Evolutionary conservation across 2,888 invertebrate genomes (phyloP), one percentile per base, ranked within the genome.

Genomic region (Cheilosia soror): DNA sequence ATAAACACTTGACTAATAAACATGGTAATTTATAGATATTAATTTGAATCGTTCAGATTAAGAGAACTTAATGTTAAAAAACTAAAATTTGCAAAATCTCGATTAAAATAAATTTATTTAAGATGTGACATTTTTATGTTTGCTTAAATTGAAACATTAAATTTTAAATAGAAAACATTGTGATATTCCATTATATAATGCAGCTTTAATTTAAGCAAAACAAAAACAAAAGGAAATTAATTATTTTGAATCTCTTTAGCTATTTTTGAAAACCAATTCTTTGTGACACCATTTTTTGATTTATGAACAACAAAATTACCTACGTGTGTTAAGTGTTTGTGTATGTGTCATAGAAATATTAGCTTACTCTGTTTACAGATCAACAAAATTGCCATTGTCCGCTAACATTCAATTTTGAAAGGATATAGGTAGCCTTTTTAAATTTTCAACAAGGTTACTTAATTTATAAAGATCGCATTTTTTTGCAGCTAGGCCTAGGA

Each of bases 161-260:
- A 58, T 37, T 55, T 44, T 40, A 58, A 71, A 15, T 33, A 62
- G 7, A 68, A 81, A 86, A 78, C 58, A 80, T 81, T 85, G 79
- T 87, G 85, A 85, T 85, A 85, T 62, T 68, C 68, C 53, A 85
- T 37, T 69, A 71, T 73, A 73, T 44, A 68, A 72, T 78, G 62
- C 66, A 78, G 62, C 71, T 71, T 29, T 51, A 77, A 77, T 37
- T 58, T 37, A 55, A 69, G 27, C 20, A 58, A 60, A 47, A n/a
- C 44, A 9, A 58, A 60, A 47, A n/a, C 44, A 9, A 55, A 55
- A 44, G 15, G 57, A 47, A 9, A 51, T 58, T 37, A 63, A 37
- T 27, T 42, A 40, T 44, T 78, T n/a, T 49, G 4, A 73, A 58
- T 51, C 53, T 72, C 49, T 40, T 7, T 47, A 25, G 15, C 51